Evolutionary conservation across 2,888 invertebrate species (phyloP), one percentile per base, ranked within the genome.

Genomic region (Drosophila silvestris): DNA sequence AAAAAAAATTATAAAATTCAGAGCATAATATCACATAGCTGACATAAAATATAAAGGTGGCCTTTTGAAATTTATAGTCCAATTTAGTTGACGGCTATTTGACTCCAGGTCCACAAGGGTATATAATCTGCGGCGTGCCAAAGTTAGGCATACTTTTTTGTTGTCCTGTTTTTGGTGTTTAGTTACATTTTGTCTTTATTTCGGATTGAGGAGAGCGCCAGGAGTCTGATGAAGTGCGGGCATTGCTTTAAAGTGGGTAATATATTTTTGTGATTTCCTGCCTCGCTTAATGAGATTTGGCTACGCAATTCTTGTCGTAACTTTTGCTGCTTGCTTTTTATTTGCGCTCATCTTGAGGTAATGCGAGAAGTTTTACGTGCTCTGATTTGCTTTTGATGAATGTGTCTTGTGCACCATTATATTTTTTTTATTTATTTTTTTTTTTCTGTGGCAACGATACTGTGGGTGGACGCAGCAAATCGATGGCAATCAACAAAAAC

Each of bases 331-430:
- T 65, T 68, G 63, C 64, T 72, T 86, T 84, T 89, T 86, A 89
- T 84, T 84, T 75, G 51, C 56, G 59, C 87, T 82, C 87, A 76
- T 89, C 87, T 70, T 84, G 74, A 81, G 79, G 85, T 90, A 85
- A 85, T 85, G 89, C 89, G 83, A 80, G 83, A 90, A 88, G 90
- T 90, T 85, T 85, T 88, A 90, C 90, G 84, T 72, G 79, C 67
- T 88, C 85, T 88, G 85, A 89, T 85, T 90, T 79, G 74, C 86
- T 88, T 83, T 88, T 85, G 84, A 85, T 84, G 84, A 76, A 76
- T 87, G 82, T 53, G 51, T n/a, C 63, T 59, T 33, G 61, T 28
- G 60, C 44, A 56, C 53, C 56, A 28, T 41, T 16, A 26, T 47
- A 16, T 26, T 1, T 16, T 4, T 14, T n/a, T 22, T 44, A 22